Base-by-base conservation (phyloP, 2,888 invertebrate genomes). In the Eristalis tenax region DNA sequence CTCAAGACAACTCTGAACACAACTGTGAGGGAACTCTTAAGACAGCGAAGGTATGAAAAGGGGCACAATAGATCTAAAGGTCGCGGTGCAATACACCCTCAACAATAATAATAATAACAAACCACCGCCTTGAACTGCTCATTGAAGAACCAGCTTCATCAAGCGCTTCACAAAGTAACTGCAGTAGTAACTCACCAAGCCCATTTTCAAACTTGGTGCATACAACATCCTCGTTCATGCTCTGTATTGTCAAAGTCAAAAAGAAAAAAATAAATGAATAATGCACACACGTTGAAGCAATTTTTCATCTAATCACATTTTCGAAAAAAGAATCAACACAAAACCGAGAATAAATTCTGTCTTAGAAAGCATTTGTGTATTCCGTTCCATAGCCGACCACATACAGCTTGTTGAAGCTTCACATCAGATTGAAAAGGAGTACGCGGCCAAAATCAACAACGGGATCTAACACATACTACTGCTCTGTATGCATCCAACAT, bases 371-470 rank as follows among this genome's bases (percentile, higher is more conserved):
- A 78, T 75, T 83, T 86, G 74, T 74, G 83, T 86, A 86, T 86
- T 83, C 86, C 56, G 50, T 78, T 86, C 75, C 64, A 74, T 59
- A 73, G 77, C 69, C 82, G 64, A 85, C 85, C 85, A 43, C 85
- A 82, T 65, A 81, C 50, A 69, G 81, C 43, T 85, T 10, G 70
- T 32, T 65, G 32, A 66, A 71, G 77, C 77, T 65, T 76, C 71
- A 1, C 74, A 86, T 73, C 74, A 74, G 83, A 83, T 83, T 83
- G 83, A 86, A 86, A 86, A 75, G 70, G 56, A 83, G 78, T 86
- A 86, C 86, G 86, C 78, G 78, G 66, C 71, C 66, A 83, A 86
- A 86, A 86, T 83, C 83, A 83, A 78, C 83, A 83, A 86, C 70
- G 79, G 77, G 50, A 74, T 77, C 76, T 80, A 57, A 35, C 40